A percentile compares a stretch with the other conserved stretches of the same genome.
phyloP scores from a whole-genome alignment of 2,888 invertebrate species.

The Barypeithes pellucidus region DNA sequence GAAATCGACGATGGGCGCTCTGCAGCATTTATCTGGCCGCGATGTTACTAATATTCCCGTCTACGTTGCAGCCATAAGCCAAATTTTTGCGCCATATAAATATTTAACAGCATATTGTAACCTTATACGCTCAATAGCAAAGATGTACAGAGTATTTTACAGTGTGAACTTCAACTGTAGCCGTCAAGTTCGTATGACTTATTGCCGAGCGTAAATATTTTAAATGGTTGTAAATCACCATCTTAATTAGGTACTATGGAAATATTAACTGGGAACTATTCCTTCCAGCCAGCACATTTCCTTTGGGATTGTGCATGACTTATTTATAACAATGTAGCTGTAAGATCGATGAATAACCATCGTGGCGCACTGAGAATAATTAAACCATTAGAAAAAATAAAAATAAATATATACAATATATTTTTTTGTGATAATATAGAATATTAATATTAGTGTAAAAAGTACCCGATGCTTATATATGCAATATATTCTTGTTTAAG shows the following conservation, averaged over 20 bases:
- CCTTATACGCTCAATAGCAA: conserved; percentile 21
- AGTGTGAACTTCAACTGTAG: conserved; percentile 25
- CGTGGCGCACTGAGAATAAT: no score
- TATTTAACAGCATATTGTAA: conserved; percentile 1
- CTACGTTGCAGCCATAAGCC: no score
- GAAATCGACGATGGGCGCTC: no score
- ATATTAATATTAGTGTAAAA: no score
- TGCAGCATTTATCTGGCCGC: no score
- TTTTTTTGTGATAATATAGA: no score
- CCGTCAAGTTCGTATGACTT: conserved; percentile 50
- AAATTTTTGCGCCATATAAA: conserved; percentile 4
- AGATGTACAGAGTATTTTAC: conserved; percentile 38
- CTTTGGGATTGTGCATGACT: neutral
- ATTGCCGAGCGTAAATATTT: conserved; percentile 51
- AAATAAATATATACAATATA: no score
- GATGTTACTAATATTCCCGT: no score
- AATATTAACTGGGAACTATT: conserved; percentile 38
- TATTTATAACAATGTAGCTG: neutral
- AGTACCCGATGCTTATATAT: no score
- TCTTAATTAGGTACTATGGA: conserved; percentile 53
- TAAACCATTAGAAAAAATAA: no score
- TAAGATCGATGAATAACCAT: neutral
- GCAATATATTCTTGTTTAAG: no score
- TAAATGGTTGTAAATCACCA: conserved; percentile 52
- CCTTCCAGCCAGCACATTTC: conserved; percentile 31